A percentile compares a stretch with the other conserved stretches of the same genome.
Conservation (phyloP, 2,888 invertebrate species). For the Ophion ellenae region DNA sequence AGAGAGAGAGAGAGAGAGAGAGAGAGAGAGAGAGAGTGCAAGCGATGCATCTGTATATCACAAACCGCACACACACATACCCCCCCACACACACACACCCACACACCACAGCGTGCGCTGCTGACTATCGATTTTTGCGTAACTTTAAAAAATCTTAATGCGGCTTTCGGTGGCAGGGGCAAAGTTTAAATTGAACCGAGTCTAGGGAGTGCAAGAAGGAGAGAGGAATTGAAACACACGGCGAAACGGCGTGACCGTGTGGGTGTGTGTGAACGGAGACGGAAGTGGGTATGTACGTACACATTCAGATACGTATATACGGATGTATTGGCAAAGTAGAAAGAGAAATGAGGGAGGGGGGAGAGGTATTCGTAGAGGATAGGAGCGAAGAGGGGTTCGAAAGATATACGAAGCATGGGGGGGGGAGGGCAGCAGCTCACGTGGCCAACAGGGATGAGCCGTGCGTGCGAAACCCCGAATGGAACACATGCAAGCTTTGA, state of each 20-base stretch:
- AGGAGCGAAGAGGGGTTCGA: constrained; percentile 52
- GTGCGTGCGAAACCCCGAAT: constrained; percentile 82
- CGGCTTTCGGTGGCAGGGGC: constrained; percentile 78
- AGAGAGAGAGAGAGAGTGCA: constrained; percentile 24
- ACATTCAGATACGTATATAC: constrained; percentile 10
- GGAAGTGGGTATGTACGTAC: constrained; percentile 36
- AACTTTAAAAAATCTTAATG: constrained; percentile 83
- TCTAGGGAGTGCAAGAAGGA: constrained; percentile 60
- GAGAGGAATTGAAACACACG: constrained; percentile 45
- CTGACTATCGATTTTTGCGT: constrained; percentile 76
- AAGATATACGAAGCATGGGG: constrained; percentile 74
- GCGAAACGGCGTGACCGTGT: constrained; percentile 70
- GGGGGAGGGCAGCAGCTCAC: constrained; percentile 69
- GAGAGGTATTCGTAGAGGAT: constrained; percentile 38
- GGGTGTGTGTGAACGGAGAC: constrained; percentile 63
- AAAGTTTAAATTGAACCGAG: constrained; percentile 82
- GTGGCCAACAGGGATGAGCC: constrained; percentile 77
- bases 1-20: constrained; percentile 19
- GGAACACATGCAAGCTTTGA: constrained; percentile 83
- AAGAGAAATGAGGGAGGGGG: constrained; percentile 58
- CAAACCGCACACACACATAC: neutral
- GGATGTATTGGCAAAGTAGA: constrained; percentile 58
- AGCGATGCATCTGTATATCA: constrained; percentile 8
- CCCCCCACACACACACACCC: constrained; percentile 3
- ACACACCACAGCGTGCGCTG: constrained; percentile 54